Base-by-base conservation (phyloP, 2,888 invertebrate species). In the Adelognathus sp. region DNA sequence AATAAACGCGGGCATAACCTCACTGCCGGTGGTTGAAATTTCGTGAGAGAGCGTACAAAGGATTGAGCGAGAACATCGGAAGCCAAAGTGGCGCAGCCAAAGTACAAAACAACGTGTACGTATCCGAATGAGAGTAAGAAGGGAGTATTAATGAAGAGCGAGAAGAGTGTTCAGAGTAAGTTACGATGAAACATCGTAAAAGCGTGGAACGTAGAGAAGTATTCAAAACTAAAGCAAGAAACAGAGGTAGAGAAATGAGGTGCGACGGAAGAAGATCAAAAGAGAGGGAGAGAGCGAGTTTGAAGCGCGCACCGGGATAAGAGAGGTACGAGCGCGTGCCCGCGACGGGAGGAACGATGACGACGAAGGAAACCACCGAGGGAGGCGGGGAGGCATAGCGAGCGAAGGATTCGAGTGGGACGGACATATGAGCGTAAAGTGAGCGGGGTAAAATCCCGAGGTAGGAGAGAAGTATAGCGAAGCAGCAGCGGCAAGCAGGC, bases 271-370 rank as follows among this genome's bases (percentile, higher is more conserved):
- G 52, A 27, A 66, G 39, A 46, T 29, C 9, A 58, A 58, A 41
- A 50, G 60, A 56, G 63, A 18, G 11, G 16, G 64, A 11, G 31
- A 18, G 29, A 31, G 27, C 3, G 50, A 36, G 64, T 33, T 33
- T 6, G 33, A 24, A 39, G 66, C 24, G 21, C 52, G 27, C 16
- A n/a, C n/a, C n/a, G 50, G 24, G 36, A 14, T 44, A 44, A 44
- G n/a, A 54, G 52, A 67, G 52, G 64, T 66, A 66, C 52, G 66
- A 72, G 71, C 76, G 76, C 72, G 76, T 61, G 72, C 69, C 69
- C 61, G 66, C 69, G 61, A 63, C 41, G 52, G n/a, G n/a, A 67
- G 52, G 52, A 72, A 39, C 64, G 70, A 66, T 36, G 77, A 74
- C 73, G 73, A 61, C 71, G 60, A 60, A 61, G 61, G 36, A 29